These are phyloP conservation scores for Steinernema feltiae DNA, from an alignment of 1,140 invertebrate species.

Conservation along the genomic window DNA sequence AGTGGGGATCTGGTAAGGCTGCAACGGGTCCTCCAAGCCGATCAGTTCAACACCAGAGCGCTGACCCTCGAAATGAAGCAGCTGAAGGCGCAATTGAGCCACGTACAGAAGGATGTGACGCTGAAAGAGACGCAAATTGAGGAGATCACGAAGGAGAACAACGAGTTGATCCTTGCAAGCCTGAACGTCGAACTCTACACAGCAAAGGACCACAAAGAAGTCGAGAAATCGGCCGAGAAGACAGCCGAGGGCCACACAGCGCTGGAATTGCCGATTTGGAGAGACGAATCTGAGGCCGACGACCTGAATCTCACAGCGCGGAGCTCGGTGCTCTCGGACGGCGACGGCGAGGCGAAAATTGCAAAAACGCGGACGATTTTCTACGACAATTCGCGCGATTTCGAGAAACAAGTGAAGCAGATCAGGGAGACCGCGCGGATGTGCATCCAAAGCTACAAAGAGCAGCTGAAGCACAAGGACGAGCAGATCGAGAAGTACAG, in stretches of 20 bases:
- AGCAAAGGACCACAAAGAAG: conserved; percentile 16
- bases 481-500: conserved; percentile 28
- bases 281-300: not conserved
- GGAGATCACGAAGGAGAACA: conserved; percentile 30
- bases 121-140: conserved; percentile 23
- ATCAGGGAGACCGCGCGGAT: conserved; percentile 29
- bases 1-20: conserved; percentile 21
- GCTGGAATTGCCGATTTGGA: not conserved
- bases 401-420: conserved; percentile 26
- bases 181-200: not conserved
- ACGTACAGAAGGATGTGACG: conserved; percentile 26
- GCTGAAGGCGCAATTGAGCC: conserved; percentile 21
- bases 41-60: conserved; percentile 3
- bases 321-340: conserved; percentile 12
- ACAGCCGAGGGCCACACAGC: not conserved
- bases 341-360: conserved; percentile 6
- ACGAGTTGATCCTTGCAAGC: conserved; percentile 19
- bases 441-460: conserved; percentile 29
- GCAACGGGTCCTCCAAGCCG: conserved; percentile 6
- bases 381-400: conserved; percentile 28
- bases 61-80: conserved; percentile 6
- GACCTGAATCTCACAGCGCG: not conserved
- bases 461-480: conserved; percentile 30
- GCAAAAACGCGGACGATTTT: conserved; percentile 19
- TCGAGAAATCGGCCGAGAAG: conserved; percentile 12